Evolutionary conservation across 2,113 vertebrate genomes (phyloP), one percentile per base, ranked within the genome.

Genomic region (Cebidichthys violaceus): DNA sequence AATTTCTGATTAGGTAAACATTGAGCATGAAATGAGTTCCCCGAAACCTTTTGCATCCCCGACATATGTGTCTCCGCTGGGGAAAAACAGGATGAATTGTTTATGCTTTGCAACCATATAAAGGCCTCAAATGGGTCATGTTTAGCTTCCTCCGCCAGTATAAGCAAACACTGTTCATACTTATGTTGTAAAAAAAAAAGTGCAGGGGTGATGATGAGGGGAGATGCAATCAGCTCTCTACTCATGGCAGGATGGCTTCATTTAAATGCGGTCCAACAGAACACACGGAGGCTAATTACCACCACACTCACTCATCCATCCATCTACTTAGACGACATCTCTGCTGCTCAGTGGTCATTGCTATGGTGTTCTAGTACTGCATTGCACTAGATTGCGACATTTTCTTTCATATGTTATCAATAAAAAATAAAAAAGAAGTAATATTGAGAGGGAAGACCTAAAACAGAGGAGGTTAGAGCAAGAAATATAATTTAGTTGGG

Each of bases 1-100:
- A 88, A 91, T 82, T 85, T 72, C 31, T 83, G 85, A 89, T 88
- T 85, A 85, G 80, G 77, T 90, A 91, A 93, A 93, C 90, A 91
- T 80, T 75, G 70, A 72, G 79, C 82, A 90, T 88, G 83, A 91
- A 91, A 90, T 90, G 80, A 88, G 86, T 86, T 89, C 70, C 59
- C 57, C 62, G 20, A 82, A 89, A 84, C 68, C 83, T 90, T 59
- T 89, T 87, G 75, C 64, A 68, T 81, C 68, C 43, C 31, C n/a
- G 80, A 87, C 84, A 83, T 74, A 77, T 77, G 70, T 82, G 71
- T 79, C 73, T 86, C 87, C 17, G 1, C 70, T 64, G 80, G 75
- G 75, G 43, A 66, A 60, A 73, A 75, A 78, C 43, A 52, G 24
- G 70, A 75, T 65, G 37, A 86, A 79, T 70, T 71, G 81, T 84